Percentiles rank a stretch among this genome's conserved stretches.
These are phyloP conservation scores for Bombycilla garrulus DNA, from an alignment of 2,113 vertebrate species.

Conservation along the genomic window DNA sequence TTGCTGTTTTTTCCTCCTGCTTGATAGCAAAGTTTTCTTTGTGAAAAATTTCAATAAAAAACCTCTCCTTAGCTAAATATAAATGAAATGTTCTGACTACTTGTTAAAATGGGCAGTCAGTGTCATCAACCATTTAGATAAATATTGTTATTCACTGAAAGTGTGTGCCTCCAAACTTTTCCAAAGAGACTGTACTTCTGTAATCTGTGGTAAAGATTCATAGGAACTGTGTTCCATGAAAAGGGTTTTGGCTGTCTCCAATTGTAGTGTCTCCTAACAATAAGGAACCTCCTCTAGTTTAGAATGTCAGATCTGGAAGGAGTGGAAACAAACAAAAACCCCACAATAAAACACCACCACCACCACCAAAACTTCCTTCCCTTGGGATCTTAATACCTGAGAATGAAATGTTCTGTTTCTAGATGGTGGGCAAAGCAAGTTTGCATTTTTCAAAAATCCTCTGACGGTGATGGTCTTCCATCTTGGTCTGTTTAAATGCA, in stretches of 20 bases:
- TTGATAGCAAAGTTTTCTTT: neutral
- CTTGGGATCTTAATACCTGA: neutral
- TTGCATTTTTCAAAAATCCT: neutral
- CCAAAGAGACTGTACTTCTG: neutral
- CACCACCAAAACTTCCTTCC: neutral
- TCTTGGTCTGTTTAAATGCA: neutral
- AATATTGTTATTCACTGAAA: neutral
- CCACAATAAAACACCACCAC: neutral
- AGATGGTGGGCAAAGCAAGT: neutral
- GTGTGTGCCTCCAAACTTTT: neutral
- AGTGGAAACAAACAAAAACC: neutral
- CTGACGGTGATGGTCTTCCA: neutral
- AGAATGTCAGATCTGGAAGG: neutral
- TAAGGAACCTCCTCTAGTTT: neutral
- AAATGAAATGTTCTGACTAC: neutral
- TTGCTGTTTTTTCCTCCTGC: neutral
- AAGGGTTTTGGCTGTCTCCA: neutral
- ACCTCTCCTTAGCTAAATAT: neutral
- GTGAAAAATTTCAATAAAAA: neutral
- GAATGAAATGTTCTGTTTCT: neutral
- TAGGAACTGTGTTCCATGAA: no score
- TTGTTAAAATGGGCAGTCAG: neutral
- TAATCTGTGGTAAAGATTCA: neutral
- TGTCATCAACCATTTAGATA: neutral
- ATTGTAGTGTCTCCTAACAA: neutral